Evolutionary conservation across 2,113 vertebrate species (phyloP), one percentile per base, ranked within the genome.

Genomic region (Oceanodroma tethys): DNA sequence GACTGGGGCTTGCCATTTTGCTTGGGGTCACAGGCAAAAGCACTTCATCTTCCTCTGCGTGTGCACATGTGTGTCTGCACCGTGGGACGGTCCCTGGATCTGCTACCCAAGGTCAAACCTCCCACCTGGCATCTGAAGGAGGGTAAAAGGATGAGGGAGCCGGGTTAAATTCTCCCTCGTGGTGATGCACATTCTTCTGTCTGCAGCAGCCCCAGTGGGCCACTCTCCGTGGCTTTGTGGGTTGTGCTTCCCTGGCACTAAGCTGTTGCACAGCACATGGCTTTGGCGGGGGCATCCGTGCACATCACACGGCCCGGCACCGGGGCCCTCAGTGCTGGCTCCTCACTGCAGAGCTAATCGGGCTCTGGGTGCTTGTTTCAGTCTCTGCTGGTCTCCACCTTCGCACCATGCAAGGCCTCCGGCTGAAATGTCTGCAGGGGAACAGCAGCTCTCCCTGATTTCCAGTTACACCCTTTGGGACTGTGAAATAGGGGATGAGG

Each of bases 51-150:
- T 95, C 70, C 23, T 79, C 84, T 81, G 60, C 2, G 0, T 42
- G 58, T 65, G 60, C 65, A 43, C 75, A 75, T 78, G 80, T 68
- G 84, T 26, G 59, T 22, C 65, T 12, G 59, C 13, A 1, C 55
- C 0, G 0, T 68, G 89, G 84, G 81, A 94, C 0, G 0, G 48
- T 73, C 85, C 80, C 73, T 30, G 72, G 68, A 22, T 60, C 73
- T 93, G 74, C 81, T 94, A 59, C 70, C 66, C 67, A 18, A 50
- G 93, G 93, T 91, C 93, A 97, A 91, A 95, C 81, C 86, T 94
- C 93, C 95, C 89, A 90, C 62, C 47, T 80, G 70, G 89, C 9
- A 2, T 30, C 6, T 70, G 58, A 86, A 76, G 66, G 40, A 38
- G 73, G 43, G 42, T 32, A 78, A 25, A 71, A 78, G 55, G 63